Evolutionary conservation across 2,113 vertebrate genomes (phyloP).

Genomic region (Phylloscopus whistleri): DNA sequence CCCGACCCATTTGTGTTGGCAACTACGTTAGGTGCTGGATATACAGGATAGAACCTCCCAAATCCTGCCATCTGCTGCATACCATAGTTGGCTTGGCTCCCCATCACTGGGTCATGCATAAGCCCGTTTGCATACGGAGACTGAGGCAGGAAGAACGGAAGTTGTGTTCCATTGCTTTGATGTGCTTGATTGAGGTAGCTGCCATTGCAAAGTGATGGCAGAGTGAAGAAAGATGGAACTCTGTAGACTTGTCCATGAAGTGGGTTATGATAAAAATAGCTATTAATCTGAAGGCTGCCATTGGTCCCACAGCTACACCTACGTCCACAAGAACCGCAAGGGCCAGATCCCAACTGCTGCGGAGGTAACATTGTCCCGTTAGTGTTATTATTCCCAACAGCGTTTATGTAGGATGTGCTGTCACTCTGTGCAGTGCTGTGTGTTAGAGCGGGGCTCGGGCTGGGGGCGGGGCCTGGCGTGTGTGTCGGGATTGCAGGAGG

Average conservation of each 20-base stretch:
- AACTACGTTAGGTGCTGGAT: constrained; percentile 79
- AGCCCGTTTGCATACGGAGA: constrained; percentile 82
- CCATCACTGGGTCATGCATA: constrained; percentile 88
- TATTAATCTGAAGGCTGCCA: constrained; percentile 75
- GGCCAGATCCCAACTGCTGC: constrained; percentile 76
- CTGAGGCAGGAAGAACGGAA: constrained; percentile 85
- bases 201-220: constrained; percentile 88
- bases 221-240: constrained; percentile 83
- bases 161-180: constrained; percentile 85
- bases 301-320: constrained; percentile 87
- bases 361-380: constrained; percentile 69
- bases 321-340: constrained; percentile 88
- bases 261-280: constrained; percentile 83
- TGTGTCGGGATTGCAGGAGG: constrained; percentile 86
- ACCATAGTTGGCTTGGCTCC: constrained; percentile 86
- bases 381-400: constrained; percentile 73
- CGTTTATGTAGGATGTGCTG: constrained; percentile 85
- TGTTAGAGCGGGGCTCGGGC: constrained; percentile 84
- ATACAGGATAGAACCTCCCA: constrained; percentile 82
- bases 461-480: constrained; percentile 86
- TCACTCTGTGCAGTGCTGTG: constrained; percentile 90
- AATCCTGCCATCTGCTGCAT: constrained; percentile 89
- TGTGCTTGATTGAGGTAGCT: constrained; percentile 93
- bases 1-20: constrained; percentile 79
- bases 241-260: constrained; percentile 87